A percentile compares a stretch with the other conserved stretches of the same genome.
Conservation (phyloP, 2,113 vertebrate genomes). For the Oryctolagus cuniculus region DNA sequence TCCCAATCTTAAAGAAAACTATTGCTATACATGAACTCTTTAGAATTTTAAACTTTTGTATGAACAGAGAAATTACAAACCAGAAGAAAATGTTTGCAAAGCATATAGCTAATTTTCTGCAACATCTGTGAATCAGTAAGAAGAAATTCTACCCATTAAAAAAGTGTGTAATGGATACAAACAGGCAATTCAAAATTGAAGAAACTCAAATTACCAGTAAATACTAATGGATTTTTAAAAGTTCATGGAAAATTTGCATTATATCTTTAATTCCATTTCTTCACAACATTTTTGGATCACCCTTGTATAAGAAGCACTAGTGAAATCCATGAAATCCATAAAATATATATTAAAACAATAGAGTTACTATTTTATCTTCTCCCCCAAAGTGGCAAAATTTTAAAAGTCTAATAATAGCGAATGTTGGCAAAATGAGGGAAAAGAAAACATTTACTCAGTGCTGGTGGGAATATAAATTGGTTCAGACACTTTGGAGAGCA, state of each 20-base stretch:
- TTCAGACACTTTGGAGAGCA: background rate
- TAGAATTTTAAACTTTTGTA: background rate
- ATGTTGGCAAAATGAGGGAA: background rate
- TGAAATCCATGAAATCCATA: background rate
- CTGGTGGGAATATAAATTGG: background rate
- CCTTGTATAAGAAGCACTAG: background rate
- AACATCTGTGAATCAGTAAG: background rate
- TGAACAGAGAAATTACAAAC: background rate
- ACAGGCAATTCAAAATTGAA: background rate
- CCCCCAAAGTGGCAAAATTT: background rate
- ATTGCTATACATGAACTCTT: background rate
- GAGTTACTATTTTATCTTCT: background rate
- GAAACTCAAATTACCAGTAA: background rate
- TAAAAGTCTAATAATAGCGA: slow-evolving; percentile 15
- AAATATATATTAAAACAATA: background rate
- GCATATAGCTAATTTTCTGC: background rate
- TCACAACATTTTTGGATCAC: no score
- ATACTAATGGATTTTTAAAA: background rate
- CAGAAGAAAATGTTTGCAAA: background rate
- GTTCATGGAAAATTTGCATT: no score
- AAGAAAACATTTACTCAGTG: background rate
- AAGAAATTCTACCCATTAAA: background rate
- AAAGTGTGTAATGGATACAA: background rate
- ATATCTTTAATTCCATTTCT: no score
- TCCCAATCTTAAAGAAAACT: background rate